Evolutionary conservation across 2,888 invertebrate genomes (phyloP).

Genomic region (Folsomia manolachei): DNA sequence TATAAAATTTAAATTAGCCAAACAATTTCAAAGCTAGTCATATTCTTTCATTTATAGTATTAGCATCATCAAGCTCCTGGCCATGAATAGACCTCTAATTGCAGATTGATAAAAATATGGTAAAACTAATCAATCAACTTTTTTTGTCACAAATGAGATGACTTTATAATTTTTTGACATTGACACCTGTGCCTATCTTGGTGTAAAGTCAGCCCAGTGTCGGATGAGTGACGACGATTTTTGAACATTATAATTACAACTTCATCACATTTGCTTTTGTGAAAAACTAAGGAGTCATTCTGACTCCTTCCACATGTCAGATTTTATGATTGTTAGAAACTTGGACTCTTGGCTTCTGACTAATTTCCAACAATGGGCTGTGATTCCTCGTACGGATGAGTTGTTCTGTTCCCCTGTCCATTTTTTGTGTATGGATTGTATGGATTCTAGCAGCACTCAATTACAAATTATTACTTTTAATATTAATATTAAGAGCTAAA

Average conservation of each 20-base stretch:
- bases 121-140: not conserved
- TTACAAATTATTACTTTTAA: no score
- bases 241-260: slow-evolving; percentile 3
- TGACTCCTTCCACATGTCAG: not conserved
- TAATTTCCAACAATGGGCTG: not conserved
- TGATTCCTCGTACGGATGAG: no score
- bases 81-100: slow-evolving; percentile 1
- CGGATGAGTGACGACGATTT: not conserved
- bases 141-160: not conserved
- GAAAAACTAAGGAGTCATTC: slow-evolving; percentile 1
- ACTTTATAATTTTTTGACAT: not conserved
- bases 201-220: no score
- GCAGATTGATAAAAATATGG: not conserved
- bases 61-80: no score
- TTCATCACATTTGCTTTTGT: not conserved
- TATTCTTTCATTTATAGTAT: no score
- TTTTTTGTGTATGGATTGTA: not conserved
- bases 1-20: not conserved
- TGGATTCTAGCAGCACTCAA: no score
- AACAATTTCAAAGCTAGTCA: not conserved
- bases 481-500: no score
- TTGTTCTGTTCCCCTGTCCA: not conserved
- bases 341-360: not conserved
- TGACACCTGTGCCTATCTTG: not conserved
- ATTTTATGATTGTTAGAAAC: no score